Base-by-base conservation (phyloP, 2,888 invertebrate species). In the Drosophila macrospina region DNA sequence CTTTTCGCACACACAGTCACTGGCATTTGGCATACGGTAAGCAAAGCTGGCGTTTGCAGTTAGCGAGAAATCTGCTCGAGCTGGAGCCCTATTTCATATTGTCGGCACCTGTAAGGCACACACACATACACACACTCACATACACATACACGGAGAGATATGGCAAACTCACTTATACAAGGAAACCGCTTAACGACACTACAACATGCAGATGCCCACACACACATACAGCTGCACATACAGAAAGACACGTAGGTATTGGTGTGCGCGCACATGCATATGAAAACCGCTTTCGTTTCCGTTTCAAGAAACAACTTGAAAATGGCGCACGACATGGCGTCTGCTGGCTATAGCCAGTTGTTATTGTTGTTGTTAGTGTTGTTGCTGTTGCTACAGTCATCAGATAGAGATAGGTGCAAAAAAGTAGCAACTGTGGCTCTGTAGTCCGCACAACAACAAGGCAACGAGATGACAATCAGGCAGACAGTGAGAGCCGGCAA, bases 251-350 rank as follows among this genome's bases (percentile, higher is more conserved):
- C 44, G 41, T 47, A 39, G 50, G 68, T 41, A 42, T 71, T 52
- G 39, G 77, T 80, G 67, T 64, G 61, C 50, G 71, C 79, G 67
- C 68, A 84, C 77, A 84, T 88, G 85, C 89, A 87, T 89, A 80
- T 79, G 69, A 86, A 86, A 89, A 89, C 88, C 86, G 86, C 89
- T 88, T 83, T 83, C 89, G 88, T 89, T 88, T 86, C 86, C 86
- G 89, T 87, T 83, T 78, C 81, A 83, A 86, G 78, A 71, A 78
- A 76, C 76, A 86, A 80, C 84, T 88, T 74, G 72, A 88, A 88
- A 88, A 86, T 81, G 79, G 87, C 79, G 73, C 85, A 81, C 81
- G 79, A 69, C 78, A 75, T 73, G 75, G 71, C 65, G 82, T 69
- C 85, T 75, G 57, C 62, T 55, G 51, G 39, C 37, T 76, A 44